Evolutionary conservation across 2,888 invertebrate species (phyloP).

Genomic region (Clitarchus hookeri): DNA sequence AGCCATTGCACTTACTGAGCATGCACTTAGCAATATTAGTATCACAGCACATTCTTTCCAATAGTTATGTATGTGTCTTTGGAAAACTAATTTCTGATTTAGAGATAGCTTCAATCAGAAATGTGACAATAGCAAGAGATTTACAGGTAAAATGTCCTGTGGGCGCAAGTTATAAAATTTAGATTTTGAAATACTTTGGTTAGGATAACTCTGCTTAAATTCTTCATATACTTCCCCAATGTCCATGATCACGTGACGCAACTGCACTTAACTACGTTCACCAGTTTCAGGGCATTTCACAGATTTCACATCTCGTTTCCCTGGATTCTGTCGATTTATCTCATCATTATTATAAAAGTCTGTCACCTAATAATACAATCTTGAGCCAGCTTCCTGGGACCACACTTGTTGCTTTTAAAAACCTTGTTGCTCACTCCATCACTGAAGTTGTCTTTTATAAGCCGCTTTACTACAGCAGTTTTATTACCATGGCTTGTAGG

Average conservation of each 20-base stretch:
- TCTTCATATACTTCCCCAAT: neutral
- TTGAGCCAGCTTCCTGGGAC: neutral
- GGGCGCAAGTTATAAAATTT: neutral
- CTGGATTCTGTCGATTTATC: neutral
- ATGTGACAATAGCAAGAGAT: no score
- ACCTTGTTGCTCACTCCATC: neutral
- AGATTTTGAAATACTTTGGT: neutral
- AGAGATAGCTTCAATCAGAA: neutral
- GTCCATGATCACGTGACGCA: constrained; percentile 1
- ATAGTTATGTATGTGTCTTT: neutral
- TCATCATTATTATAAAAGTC: neutral
- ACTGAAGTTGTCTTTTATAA: neutral
- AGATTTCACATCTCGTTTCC: constrained; percentile 15
- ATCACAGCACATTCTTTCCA: neutral
- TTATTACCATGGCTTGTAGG: neutral
- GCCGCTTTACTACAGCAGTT: neutral
- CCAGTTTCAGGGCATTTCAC: neutral
- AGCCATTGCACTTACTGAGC: neutral
- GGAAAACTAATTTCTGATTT: constrained; percentile 5
- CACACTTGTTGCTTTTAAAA: neutral
- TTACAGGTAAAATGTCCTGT: no score
- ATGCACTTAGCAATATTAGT: neutral
- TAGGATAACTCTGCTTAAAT: neutral
- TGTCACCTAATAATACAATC: neutral
- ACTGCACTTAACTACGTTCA: neutral